A percentile compares a stretch with the other conserved stretches of the same genome.
Conservation (phyloP, 2,113 vertebrate species). For the Thunnus thynnus region DNA sequence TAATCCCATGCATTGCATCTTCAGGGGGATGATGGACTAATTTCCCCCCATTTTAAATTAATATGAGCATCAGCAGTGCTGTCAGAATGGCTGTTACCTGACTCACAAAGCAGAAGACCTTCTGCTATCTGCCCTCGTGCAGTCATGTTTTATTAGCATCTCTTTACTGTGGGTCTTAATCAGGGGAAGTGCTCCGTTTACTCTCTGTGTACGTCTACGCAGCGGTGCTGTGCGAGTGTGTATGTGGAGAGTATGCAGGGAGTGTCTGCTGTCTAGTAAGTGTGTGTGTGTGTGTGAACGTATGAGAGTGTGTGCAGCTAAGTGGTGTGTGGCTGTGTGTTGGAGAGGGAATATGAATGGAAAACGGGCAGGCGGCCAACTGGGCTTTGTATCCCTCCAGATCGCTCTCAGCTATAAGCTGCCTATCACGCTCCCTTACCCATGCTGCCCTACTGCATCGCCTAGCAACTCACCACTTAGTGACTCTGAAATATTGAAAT, state of each 20-base stretch:
- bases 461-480: conserved; percentile 68
- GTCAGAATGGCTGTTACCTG: conserved; percentile 10
- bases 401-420: conserved; percentile 65
- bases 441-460: conserved; percentile 51
- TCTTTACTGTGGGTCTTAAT: conserved; percentile 50
- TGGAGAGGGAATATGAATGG: conserved; percentile 69
- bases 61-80: background rate
- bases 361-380: conserved; percentile 69
- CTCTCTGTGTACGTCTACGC: conserved; percentile 19
- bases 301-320: conserved; percentile 10
- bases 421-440: conserved; percentile 54
- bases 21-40: background rate
- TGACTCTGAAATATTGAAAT: conserved; percentile 63
- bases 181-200: conserved; percentile 54
- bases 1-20: background rate
- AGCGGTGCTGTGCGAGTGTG: background rate
- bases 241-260: background rate
- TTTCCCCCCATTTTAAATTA: background rate
- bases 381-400: conserved; percentile 55
- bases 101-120: conserved; percentile 21
- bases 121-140: conserved; percentile 33
- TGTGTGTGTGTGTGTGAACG: conserved; percentile 16
- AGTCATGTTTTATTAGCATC: conserved; percentile 63
- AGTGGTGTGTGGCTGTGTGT: conserved; percentile 31
- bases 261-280: conserved; percentile 25